Percentiles rank a stretch among this genome's conserved stretches.
Conservation (phyloP, 2,797 vertebrate genomes). For the Thalassophryne amazonica region DNA sequence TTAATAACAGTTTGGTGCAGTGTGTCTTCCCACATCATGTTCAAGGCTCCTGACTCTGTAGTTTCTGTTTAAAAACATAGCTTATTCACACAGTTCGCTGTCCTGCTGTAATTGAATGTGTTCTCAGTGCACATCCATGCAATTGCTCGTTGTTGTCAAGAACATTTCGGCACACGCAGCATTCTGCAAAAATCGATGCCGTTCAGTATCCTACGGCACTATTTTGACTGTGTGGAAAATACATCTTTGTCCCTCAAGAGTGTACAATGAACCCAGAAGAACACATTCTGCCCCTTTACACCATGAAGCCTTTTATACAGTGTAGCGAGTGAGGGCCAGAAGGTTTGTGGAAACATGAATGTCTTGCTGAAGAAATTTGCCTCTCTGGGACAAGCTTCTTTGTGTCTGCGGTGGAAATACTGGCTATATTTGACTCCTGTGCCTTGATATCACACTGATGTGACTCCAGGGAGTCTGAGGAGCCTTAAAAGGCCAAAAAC, state of each 20-base stretch:
- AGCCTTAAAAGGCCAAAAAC: no score
- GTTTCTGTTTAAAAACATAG: background rate
- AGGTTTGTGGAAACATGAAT: conserved; percentile 6
- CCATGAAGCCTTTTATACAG: background rate
- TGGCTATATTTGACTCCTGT: no score
- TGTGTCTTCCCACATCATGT: background rate
- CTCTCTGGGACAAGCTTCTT: conserved; percentile 4
- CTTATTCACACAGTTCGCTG: conserved; percentile 16
- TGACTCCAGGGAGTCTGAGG: no score
- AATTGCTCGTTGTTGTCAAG: conserved; percentile 39
- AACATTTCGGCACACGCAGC: conserved; percentile 43
- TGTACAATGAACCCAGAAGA: conserved; percentile 29
- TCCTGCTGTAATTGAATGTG: conserved; percentile 60
- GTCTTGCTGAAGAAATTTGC: conserved; percentile 19
- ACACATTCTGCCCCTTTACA: conserved; percentile 14
- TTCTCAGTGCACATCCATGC: conserved; percentile 32
- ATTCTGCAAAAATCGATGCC: conserved; percentile 42
- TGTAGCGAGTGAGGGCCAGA: background rate
- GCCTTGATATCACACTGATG: no score
- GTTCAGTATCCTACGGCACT: conserved; percentile 12
- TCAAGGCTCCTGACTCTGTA: background rate
- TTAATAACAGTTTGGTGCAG: background rate
- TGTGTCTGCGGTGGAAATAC: no score
- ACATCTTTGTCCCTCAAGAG: conserved; percentile 18
- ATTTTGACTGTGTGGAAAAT: conserved; percentile 21